phyloP scores from a whole-genome alignment of 2,113 vertebrate genomes.

The Zosterops japonicus region DNA sequence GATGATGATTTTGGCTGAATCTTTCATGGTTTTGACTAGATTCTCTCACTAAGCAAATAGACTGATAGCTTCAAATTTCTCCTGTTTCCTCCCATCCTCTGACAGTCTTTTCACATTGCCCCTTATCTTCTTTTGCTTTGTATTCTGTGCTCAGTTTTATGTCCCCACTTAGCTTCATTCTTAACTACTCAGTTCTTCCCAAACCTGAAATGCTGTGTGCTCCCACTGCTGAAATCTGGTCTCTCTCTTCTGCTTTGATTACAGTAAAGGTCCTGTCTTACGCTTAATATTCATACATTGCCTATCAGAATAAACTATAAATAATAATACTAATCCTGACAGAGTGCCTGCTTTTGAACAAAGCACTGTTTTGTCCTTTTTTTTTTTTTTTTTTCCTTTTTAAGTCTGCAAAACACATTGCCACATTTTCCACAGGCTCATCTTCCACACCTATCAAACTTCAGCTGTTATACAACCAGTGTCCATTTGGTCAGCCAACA shows the following conservation, averaged over 20 bases:
- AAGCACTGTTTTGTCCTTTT: background rate
- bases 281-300: background rate
- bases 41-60: constrained; percentile 39
- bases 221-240: background rate
- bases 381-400: background rate
- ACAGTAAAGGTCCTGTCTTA: background rate
- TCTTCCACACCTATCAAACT: constrained; percentile 48
- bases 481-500: constrained; percentile 63
- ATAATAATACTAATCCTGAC: background rate
- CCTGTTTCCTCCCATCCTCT: background rate
- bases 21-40: constrained; percentile 28
- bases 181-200: background rate
- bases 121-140: background rate
- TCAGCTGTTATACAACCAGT: constrained; percentile 38
- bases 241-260: background rate
- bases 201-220: background rate
- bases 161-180: background rate
- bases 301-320: background rate
- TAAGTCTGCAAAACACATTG: constrained; percentile 30
- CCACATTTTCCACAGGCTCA: constrained; percentile 42
- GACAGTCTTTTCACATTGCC: background rate
- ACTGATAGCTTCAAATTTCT: background rate
- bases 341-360: background rate
- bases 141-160: background rate
- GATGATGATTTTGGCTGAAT: constrained; percentile 19